Evolutionary conservation across 2,113 vertebrate genomes (phyloP).

Genomic region (Leptobrachium ailaonicum): DNA sequence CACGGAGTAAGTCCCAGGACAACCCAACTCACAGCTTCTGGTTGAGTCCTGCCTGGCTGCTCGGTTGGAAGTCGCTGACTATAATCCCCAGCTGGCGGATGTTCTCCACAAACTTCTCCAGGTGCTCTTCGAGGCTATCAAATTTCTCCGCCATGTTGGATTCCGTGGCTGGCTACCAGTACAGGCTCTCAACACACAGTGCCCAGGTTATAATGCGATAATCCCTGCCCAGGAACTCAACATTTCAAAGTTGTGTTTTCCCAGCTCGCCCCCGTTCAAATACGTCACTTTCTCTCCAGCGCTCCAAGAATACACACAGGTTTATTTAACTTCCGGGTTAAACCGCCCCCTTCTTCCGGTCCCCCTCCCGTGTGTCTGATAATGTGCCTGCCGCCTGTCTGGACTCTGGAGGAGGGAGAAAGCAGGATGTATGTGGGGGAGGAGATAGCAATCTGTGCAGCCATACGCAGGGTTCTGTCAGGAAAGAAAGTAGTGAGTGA

Average conservation of each 20-base stretch:
- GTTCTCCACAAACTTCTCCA: slow-evolving; percentile 98
- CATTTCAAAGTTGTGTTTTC: neutral
- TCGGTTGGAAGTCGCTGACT: slow-evolving; percentile 97
- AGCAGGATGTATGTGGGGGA: neutral
- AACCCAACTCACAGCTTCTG: slow-evolving; percentile 85
- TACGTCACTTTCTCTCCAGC: neutral
- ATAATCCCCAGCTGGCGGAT: slow-evolving; percentile 97
- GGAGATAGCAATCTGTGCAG: neutral
- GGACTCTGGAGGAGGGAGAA: neutral
- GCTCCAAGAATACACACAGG: neutral
- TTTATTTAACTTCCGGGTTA: slow-evolving; percentile 2
- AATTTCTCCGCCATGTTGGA: slow-evolving; percentile 90
- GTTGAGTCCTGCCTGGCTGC: slow-evolving; percentile 93
- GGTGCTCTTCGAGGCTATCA: slow-evolving; percentile 92
- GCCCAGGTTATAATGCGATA: too few species aligned
- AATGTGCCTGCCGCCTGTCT: too few species aligned
- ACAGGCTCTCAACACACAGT: too few species aligned
- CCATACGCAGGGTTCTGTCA: too few species aligned
- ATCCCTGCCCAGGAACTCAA: too few species aligned
- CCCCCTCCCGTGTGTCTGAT: neutral
- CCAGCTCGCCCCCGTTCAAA: neutral
- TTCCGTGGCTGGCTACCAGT: neutral
- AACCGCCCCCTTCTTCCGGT: too few species aligned
- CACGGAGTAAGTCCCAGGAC: too few species aligned
- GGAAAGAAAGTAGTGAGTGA: too few species aligned